Evolutionary conservation across 2,888 invertebrate species (phyloP).

Genomic region (Chalcis sispes): DNA sequence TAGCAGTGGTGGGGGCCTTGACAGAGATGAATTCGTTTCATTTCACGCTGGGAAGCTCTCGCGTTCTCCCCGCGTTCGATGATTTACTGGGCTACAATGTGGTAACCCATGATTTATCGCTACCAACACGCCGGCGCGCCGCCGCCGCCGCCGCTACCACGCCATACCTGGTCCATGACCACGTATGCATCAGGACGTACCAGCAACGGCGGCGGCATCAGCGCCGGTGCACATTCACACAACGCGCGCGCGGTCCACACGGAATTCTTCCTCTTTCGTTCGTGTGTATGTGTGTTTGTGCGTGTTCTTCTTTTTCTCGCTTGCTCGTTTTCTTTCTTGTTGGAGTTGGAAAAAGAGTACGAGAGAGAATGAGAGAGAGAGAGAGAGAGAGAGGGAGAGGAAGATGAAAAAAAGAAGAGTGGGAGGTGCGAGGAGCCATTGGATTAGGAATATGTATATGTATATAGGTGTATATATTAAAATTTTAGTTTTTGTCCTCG

Average conservation of each 20-base stretch:
- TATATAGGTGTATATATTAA: slow-evolving; percentile 52
- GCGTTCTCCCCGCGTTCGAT: slow-evolving; percentile 77
- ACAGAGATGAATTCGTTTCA: slow-evolving; percentile 78
- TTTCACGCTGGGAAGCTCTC: slow-evolving; percentile 77
- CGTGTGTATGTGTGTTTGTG: background rate
- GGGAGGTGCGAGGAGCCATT: slow-evolving; percentile 49
- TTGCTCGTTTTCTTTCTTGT: slow-evolving; percentile 7
- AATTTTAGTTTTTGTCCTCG: slow-evolving; percentile 52
- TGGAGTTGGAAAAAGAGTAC: background rate
- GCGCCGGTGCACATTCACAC: slow-evolving; percentile 47
- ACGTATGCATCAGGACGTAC: slow-evolving; percentile 65
- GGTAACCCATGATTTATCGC: slow-evolving; percentile 83
- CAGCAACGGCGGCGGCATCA: slow-evolving; percentile 28
- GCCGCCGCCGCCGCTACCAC: slow-evolving; percentile 51
- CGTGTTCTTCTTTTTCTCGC: slow-evolving; percentile 26
- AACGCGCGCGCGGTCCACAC: slow-evolving; percentile 52
- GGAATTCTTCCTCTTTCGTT: slow-evolving; percentile 42
- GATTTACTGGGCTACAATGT: slow-evolving; percentile 83
- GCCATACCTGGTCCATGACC: slow-evolving; percentile 74
- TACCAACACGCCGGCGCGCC: slow-evolving; percentile 77
- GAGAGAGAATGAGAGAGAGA: slow-evolving; percentile 6
- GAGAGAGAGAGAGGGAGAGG: background rate
- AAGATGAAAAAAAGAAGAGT: slow-evolving; percentile 1
- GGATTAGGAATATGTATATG: slow-evolving; percentile 10
- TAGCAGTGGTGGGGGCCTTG: slow-evolving; percentile 72